phyloP scores from a whole-genome alignment of 2,113 vertebrate species.

The Leptodactylus fuscus region DNA sequence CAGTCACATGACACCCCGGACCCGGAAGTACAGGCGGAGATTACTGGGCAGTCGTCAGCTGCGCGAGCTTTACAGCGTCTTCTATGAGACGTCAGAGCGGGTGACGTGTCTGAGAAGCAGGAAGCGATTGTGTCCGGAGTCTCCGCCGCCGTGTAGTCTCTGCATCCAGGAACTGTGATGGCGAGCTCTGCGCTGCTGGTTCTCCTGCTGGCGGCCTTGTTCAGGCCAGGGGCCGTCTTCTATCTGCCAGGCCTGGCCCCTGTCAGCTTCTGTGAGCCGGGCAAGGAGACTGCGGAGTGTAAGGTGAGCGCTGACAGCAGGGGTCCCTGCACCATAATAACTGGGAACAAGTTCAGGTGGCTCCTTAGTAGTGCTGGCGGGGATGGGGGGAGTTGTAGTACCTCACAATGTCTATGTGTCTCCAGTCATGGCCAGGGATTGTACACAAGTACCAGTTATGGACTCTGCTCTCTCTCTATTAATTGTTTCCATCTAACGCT shows the following conservation, averaged over 20 bases:
- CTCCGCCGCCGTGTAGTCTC: background rate
- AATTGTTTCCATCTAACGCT: too few relatives aligned
- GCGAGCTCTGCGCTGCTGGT: constrained; percentile 2
- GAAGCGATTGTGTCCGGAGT: constrained; percentile 8
- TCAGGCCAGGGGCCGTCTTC: constrained; percentile 71
- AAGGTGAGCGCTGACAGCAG: constrained; percentile 75
- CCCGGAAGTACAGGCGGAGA: constrained; percentile 10
- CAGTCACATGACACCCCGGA: constrained; percentile 9
- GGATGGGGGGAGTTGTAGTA: too few relatives aligned
- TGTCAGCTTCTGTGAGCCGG: constrained; percentile 88
- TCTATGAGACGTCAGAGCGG: background rate
- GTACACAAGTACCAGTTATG: too few relatives aligned
- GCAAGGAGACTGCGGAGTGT: constrained; percentile 76
- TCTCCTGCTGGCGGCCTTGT: constrained; percentile 62
- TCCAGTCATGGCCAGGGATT: too few relatives aligned
- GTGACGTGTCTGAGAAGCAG: constrained; percentile 67
- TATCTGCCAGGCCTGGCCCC: constrained; percentile 97
- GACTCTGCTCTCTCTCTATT: too few relatives aligned
- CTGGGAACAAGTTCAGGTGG: too few relatives aligned
- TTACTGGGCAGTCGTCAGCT: rapidly evolving
- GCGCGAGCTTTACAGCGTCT: background rate
- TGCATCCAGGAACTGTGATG: constrained; percentile 52
- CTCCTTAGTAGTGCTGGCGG: too few relatives aligned
- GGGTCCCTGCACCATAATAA: too few relatives aligned
- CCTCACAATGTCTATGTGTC: too few relatives aligned